Percentiles rank a stretch among this genome's conserved stretches.
Conservation (phyloP, 64 coral and sea anemone species). For the Pocillopora verrucosa region DNA sequence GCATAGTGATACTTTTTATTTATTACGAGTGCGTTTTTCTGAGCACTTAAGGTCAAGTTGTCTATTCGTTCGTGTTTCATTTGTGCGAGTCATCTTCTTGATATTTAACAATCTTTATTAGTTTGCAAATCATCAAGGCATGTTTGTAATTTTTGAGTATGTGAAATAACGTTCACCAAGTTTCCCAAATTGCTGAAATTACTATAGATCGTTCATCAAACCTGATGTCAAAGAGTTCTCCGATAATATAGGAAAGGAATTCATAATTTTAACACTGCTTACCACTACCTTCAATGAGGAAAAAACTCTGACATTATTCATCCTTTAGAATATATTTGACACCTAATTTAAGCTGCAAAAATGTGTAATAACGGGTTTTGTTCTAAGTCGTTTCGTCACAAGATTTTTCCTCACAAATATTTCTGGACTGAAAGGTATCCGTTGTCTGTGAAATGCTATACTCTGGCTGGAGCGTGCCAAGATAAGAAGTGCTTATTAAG, state of each 20-base stretch:
- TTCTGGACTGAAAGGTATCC: slow-evolving; percentile 33
- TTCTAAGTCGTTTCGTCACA: background rate
- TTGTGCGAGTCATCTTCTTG: no score
- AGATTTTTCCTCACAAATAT: slow-evolving; percentile 31
- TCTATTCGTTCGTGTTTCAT: background rate
- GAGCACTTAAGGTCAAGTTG: slow-evolving; percentile 10
- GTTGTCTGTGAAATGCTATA: slow-evolving; percentile 24
- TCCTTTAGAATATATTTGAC: background rate
- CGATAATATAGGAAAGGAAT: background rate
- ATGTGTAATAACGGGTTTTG: background rate
- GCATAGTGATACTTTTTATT: background rate
- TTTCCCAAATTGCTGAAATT: background rate
- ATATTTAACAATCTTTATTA: no score
- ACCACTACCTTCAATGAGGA: background rate
- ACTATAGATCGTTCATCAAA: background rate
- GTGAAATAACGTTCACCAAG: no score
- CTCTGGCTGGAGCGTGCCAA: background rate
- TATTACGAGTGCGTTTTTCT: background rate
- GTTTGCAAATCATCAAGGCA: background rate
- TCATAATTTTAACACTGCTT: background rate
- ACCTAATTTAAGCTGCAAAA: background rate
- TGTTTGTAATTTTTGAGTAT: background rate
- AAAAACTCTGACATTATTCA: background rate
- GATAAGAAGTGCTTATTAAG: background rate
- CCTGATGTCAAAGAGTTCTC: background rate